Evolutionary conservation across 2,797 vertebrate genomes (phyloP).

Genomic region (Psittacula derbiana): DNA sequence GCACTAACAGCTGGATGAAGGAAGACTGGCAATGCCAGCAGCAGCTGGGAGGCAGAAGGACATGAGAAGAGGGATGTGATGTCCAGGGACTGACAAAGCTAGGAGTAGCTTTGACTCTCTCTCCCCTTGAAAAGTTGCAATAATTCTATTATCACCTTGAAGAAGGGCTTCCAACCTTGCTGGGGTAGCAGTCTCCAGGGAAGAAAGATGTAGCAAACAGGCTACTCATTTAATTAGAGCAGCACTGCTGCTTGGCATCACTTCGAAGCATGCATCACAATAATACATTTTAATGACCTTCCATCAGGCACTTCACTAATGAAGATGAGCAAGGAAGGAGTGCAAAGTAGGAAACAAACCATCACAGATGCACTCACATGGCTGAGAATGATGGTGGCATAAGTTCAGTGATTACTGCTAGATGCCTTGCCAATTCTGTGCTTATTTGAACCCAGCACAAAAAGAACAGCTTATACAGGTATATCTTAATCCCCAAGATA

Average conservation of each 20-base stretch:
- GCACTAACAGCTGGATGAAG: neutral
- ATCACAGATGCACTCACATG: neutral
- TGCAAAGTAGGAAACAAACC: neutral
- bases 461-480: neutral
- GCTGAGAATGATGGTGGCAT: neutral
- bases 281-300: neutral
- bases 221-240: neutral
- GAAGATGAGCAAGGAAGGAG: neutral
- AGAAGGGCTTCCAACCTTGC: neutral
- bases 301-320: neutral
- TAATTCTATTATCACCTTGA: neutral
- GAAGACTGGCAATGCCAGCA: neutral
- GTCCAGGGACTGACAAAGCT: neutral
- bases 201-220: neutral
- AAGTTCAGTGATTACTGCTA: neutral
- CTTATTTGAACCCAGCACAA: neutral
- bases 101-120: neutral
- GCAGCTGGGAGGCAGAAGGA: neutral
- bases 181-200: neutral
- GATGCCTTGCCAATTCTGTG: neutral
- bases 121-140: neutral
- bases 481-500: neutral
- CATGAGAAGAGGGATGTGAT: neutral
- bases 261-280: neutral
- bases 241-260: neutral